Base-by-base conservation (phyloP, 1,140 invertebrate species). In the Drusus annulatus region DNA sequence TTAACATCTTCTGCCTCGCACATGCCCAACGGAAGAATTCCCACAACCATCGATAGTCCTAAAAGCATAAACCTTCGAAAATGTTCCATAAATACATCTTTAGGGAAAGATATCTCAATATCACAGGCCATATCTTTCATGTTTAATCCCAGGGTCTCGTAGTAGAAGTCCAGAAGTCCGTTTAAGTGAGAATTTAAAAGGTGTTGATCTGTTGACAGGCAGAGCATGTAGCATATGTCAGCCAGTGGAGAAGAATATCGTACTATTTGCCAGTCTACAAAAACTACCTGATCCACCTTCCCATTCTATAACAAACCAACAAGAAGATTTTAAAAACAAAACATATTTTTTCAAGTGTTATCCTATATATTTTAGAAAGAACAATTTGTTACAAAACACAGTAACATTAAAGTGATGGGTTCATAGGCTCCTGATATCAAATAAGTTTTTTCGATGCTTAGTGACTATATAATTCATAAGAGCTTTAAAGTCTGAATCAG, bases 261-360 rank as follows among this genome's bases (percentile, higher is more conserved):
- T 2, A 74, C 8, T 15, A 77, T 36, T 71, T 83, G 81, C 81
- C 81, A 83, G 25, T 83, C 81, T n/a, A 83, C 23, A 7, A 83
- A 58, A 58, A 54, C 56, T 17, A 83, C 51, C 3, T 80, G 75
- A 6, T 63, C 50, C 2, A 56, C 28, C 71, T 78, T 78, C 13
- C 36, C 81, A 23, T 80, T 54, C 81, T 83, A 58, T 50, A 82
- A 79, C 10, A 13, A 8, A 16, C 25, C 54, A 16, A 56, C 15
- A 62, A 0, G 5, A 62, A 21, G 7, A 7, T 23, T 28, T 28
- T 28, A 28, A 5, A 28, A 28, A 28, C 25, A n/a, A 28, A 28
- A 5, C 25, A 28, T 28, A 28, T 28, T 28, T 28, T 28, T 28
- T 28, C 5, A 2, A 28, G 2, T 28, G 5, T 28, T 28, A 2